phyloP scores from a whole-genome alignment of 2,797 vertebrate genomes.

The Melopsittacus undulatus region DNA sequence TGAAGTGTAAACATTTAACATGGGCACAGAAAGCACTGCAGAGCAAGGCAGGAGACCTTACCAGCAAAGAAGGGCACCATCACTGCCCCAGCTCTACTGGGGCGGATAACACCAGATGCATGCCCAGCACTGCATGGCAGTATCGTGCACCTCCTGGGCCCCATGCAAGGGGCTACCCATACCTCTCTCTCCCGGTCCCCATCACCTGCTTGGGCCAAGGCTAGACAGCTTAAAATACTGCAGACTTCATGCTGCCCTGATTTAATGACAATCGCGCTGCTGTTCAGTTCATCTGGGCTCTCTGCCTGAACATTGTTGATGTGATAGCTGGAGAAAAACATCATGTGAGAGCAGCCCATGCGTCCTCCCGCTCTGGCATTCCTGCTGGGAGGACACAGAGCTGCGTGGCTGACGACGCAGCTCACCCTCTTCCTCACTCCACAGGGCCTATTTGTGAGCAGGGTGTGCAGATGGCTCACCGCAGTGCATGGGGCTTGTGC shows the following conservation, averaged over 20 bases:
- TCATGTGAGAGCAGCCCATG: neutral
- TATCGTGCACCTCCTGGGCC: neutral
- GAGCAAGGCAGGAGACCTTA: neutral
- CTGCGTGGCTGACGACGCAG: accelerated
- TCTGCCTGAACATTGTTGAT: constrained; percentile 58
- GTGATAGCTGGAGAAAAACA: constrained; percentile 61
- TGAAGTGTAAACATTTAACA: neutral
- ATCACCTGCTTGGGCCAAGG: neutral
- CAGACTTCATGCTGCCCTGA: neutral
- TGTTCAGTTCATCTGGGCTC: constrained; percentile 14
- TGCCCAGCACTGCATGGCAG: accelerated
- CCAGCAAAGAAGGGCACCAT: neutral
- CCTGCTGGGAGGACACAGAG: neutral
- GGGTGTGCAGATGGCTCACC: neutral
- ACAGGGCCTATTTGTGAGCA: neutral
- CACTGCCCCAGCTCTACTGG: accelerated
- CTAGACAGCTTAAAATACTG: neutral
- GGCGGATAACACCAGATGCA: accelerated
- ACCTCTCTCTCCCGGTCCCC: neutral
- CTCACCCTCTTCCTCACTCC: neutral
- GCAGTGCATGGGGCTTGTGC: neutral
- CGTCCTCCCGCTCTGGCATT: neutral
- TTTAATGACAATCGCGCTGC: neutral
- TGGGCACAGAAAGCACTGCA: accelerated
- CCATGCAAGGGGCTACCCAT: neutral